Evolutionary conservation across 2,113 vertebrate species (phyloP), one percentile per base, ranked within the genome.

Genomic region (Corythaixoides concolor): DNA sequence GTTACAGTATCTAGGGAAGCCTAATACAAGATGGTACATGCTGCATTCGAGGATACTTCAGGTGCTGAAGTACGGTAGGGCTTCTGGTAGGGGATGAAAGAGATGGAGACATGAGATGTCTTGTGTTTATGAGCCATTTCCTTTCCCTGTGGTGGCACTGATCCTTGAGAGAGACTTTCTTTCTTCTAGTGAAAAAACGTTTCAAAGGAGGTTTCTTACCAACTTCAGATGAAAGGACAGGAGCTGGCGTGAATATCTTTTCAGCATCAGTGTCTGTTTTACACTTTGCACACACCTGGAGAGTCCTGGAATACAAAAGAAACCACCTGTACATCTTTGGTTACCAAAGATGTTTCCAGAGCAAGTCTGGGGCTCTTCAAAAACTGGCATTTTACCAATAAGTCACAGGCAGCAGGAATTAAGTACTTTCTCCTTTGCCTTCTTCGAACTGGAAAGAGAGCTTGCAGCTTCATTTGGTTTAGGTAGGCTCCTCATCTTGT

Each of bases 61-160:
- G 62, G 62, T 11, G 47, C 58, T 60, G 28, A 89, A 93, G 84
- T 84, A 66, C n/a, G 75, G 43, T 14, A 14, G 49, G 88, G 81
- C 32, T 87, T 80, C 90, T 94, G 78, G 88, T 91, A 93, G 45
- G 15, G 89, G 75, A 91, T 94, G 80, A 96, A 92, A 97, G 94
- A 93, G 93, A 94, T 91, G 66, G 77, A 87, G 84, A 94, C 82
- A 72, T 24, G 77, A 96, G 87, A 92, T 68, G 81, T 63, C 66
- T 88, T 58, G 41, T 64, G 35, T 73, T 70, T 76, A 85, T 28
- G 28, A 94, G 82, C 74, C 58, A 66, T 86, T 90, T 95, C 90
- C 91, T 80, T 80, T 85, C 77, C 66, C 53, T 88, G 84, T 91
- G 73, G 81, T 91, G 77, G 91, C 89, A 91, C 47, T 60, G 69